Conservation (phyloP, 1,140 invertebrate species). For the Lithobius niger region DNA sequence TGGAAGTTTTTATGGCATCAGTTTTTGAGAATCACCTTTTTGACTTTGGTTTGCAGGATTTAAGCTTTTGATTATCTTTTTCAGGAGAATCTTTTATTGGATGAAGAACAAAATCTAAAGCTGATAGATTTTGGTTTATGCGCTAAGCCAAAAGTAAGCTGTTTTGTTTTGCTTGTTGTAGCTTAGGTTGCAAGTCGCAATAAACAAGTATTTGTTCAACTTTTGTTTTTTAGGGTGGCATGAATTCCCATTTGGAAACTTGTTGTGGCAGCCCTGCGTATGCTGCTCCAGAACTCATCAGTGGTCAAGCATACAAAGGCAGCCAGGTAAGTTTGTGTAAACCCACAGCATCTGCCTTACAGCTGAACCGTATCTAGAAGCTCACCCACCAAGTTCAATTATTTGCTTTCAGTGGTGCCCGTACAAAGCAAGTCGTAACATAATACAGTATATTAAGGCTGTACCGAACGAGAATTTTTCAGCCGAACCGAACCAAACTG, state of each 20-base stretch:
- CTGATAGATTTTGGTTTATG: conserved; percentile 84
- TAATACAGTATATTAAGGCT: background rate
- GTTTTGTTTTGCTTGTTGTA: conserved; percentile 1
- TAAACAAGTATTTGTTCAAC: conserved; percentile 8
- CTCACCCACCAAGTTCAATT: too few relatives aligned
- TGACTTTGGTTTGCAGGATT: conserved; percentile 9
- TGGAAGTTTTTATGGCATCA: too few relatives aligned
- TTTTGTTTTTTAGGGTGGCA: conserved; percentile 37
- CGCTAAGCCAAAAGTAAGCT: conserved; percentile 50
- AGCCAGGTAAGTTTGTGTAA: conserved; percentile 31
- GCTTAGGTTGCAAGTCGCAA: background rate
- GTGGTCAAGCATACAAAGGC: conserved; percentile 39
- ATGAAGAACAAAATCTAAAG: conserved; percentile 64
- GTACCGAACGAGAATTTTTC: background rate
- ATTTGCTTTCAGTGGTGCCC: background rate
- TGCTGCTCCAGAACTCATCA: conserved; percentile 49
- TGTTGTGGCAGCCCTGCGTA: conserved; percentile 72
- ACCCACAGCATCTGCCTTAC: too few relatives aligned
- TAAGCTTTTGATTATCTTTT: conserved; percentile 18
- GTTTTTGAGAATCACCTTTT: too few relatives aligned
- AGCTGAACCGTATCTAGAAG: too few relatives aligned
- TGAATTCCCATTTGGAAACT: conserved; percentile 50
- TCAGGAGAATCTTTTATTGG: conserved; percentile 68
- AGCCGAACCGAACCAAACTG: background rate
- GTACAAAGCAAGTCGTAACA: background rate